These are phyloP conservation scores for Mystacides longicornis DNA, from an alignment of 2,888 invertebrate genomes.

Conservation along the genomic window DNA sequence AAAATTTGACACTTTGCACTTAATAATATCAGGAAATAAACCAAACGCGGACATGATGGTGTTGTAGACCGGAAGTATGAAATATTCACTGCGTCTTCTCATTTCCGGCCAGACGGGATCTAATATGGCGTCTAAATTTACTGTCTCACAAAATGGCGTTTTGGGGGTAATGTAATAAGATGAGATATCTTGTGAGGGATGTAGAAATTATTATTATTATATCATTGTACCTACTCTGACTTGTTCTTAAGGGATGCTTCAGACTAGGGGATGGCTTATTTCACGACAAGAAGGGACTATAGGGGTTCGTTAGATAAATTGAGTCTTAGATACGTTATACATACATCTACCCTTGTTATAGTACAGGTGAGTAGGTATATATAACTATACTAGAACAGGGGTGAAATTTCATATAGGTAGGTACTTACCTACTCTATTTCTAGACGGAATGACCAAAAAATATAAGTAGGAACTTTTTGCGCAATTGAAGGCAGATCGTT, in stretches of 20 bases:
- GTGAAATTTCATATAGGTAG: too few relatives aligned
- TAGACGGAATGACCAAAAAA: too few relatives aligned
- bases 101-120: conserved; percentile 7
- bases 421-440: too few relatives aligned
- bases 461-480: too few relatives aligned
- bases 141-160: conserved; percentile 10
- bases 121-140: conserved; percentile 10
- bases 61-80: conserved; percentile 9
- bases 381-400: too few relatives aligned
- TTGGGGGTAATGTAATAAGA: conserved; percentile 8
- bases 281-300: neutral
- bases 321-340: neutral
- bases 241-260: neutral
- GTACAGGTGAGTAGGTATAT: too few relatives aligned
- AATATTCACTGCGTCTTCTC: conserved; percentile 1
- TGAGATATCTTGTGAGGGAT: conserved; percentile 1
- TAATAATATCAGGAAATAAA: too few relatives aligned
- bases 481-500: too few relatives aligned
- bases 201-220: neutral
- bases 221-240: too few relatives aligned
- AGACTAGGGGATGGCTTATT: neutral
- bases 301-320: conserved; percentile 1
- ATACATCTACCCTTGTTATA: neutral
- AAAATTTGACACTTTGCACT: too few relatives aligned
- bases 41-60: neutral